phyloP scores from a whole-genome alignment of 2,113 vertebrate genomes.

The Peromyscus polionotus region DNA sequence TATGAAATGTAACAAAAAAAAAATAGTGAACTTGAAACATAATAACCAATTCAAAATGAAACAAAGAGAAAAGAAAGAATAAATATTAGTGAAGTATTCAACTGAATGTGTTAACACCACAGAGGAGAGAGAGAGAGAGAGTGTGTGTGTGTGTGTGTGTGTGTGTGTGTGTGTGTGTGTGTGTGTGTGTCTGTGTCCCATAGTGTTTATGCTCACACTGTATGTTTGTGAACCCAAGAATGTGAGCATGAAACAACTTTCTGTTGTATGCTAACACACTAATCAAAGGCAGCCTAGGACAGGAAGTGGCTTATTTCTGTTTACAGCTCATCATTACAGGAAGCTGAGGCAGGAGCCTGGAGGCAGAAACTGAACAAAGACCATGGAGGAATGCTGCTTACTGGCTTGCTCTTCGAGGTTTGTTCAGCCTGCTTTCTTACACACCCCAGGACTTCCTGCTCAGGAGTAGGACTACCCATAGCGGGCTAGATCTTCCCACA shows the following conservation, averaged over 20 bases:
- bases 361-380: not conserved
- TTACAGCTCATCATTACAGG: not conserved
- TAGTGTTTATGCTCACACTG: too few species aligned
- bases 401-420: not conserved
- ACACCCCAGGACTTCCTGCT: not conserved
- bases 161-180: not conserved
- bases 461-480: not conserved
- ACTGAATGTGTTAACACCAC: not conserved
- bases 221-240: too few species aligned
- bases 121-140: too few species aligned
- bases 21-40: not conserved
- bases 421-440: not conserved
- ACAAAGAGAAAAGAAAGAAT: not conserved
- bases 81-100: not conserved
- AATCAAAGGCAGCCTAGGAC: too few species aligned
- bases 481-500: too few species aligned
- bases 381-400: not conserved
- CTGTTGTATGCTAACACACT: not conserved
- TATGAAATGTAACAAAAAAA: not conserved
- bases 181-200: not conserved
- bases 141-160: not conserved
- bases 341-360: not conserved
- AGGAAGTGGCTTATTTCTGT: not conserved
- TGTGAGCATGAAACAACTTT: not conserved
- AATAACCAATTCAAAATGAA: constrained; percentile 8